phyloP scores from a whole-genome alignment of 2,797 vertebrate species.

The Gallinago solitaria region DNA sequence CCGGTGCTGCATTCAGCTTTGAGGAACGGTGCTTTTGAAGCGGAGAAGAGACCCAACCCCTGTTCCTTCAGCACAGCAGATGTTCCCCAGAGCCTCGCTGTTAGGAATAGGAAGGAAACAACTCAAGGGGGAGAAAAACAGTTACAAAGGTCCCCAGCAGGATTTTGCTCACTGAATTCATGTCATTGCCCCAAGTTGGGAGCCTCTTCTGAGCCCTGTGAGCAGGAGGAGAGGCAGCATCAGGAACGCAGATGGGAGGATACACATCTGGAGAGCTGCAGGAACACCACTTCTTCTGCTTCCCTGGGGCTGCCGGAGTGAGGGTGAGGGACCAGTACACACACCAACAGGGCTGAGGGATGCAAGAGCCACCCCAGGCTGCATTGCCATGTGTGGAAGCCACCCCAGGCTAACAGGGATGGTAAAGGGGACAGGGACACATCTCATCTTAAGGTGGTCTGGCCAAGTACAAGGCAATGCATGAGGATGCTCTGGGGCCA shows the following conservation, averaged over 20 bases:
- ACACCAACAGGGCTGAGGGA: not conserved
- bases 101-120: not conserved
- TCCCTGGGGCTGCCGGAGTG: not conserved
- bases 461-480: not conserved
- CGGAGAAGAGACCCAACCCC: not conserved
- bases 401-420: not conserved
- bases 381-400: rapidly evolving
- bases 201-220: no score
- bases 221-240: no score
- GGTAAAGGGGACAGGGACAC: not conserved
- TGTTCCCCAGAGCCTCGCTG: not conserved
- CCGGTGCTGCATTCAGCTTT: not conserved
- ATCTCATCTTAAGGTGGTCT: not conserved
- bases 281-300: not conserved
- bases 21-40: rapidly evolving
- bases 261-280: not conserved
- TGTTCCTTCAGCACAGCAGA: not conserved
- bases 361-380: not conserved
- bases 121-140: not conserved
- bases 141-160: not conserved
- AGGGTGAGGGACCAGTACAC: not conserved
- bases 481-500: not conserved
- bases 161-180: not conserved
- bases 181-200: rapidly evolving
- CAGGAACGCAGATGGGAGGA: not conserved